phyloP scores from a whole-genome alignment of 2,888 invertebrate genomes.

The Gymnosoma rotundatum region DNA sequence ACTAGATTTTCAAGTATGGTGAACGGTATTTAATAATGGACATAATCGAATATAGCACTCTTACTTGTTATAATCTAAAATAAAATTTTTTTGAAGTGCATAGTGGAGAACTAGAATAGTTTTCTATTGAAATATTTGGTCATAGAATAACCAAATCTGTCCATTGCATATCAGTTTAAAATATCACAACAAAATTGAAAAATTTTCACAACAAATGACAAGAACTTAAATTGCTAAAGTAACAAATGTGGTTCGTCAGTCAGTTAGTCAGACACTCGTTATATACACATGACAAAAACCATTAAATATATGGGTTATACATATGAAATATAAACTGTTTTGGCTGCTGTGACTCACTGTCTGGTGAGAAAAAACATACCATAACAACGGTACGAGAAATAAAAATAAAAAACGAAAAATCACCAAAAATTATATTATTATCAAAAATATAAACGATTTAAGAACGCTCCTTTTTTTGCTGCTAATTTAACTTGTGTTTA shows the following conservation, averaged over 20 bases:
- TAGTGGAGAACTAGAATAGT: not conserved
- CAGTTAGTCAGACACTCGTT: slow-evolving; percentile 38
- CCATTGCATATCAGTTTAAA: slow-evolving; percentile 28
- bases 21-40: too few relatives aligned
- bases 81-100: too few relatives aligned
- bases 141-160: not conserved
- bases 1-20: too few relatives aligned
- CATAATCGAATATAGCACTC: too few relatives aligned
- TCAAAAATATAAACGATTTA: slow-evolving; percentile 57
- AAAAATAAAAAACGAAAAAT: slow-evolving; percentile 10
- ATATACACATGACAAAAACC: slow-evolving; percentile 59
- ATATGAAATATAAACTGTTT: slow-evolving; percentile 48
- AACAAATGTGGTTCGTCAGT: slow-evolving; percentile 38
- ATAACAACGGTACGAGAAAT: not conserved
- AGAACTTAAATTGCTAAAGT: slow-evolving; percentile 52
- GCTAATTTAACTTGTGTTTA: slow-evolving; percentile 60
- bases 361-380: slow-evolving; percentile 30
- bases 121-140: slow-evolving; percentile 1
- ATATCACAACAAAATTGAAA: slow-evolving; percentile 55
- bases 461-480: slow-evolving; percentile 66
- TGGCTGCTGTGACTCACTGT: slow-evolving; percentile 62
- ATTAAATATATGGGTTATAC: slow-evolving; percentile 58
- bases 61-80: too few relatives aligned
- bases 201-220: slow-evolving; percentile 65
- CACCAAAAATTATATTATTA: slow-evolving; percentile 32